phyloP scores from a whole-genome alignment of 2,113 vertebrate species.

The Tringa solitaria region DNA sequence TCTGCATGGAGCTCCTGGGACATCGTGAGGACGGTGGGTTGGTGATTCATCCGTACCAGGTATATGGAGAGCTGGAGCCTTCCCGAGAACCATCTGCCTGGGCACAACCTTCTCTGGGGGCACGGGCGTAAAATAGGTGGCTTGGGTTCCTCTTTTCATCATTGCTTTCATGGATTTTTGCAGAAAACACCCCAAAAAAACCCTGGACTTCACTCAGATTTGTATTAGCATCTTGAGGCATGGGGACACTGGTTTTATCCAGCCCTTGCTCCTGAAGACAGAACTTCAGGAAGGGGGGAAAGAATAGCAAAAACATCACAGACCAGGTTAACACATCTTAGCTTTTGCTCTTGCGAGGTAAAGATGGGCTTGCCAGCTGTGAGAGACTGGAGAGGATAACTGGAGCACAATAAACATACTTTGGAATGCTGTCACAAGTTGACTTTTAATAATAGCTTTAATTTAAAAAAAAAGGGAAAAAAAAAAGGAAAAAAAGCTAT shows the following conservation, averaged over 20 bases:
- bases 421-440: not conserved
- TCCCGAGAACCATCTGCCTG: accelerated
- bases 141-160: not conserved
- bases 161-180: not conserved
- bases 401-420: not conserved
- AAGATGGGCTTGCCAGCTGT: not conserved
- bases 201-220: not conserved
- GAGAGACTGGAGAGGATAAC: not conserved
- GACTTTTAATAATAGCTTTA: not conserved
- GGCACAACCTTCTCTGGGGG: not conserved
- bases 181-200: not conserved
- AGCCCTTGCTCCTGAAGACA: not conserved
- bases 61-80: accelerated
- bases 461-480: not conserved
- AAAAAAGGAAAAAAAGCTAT: not conserved
- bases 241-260: too few relatives aligned
- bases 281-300: not conserved
- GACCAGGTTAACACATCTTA: accelerated
- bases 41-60: not conserved
- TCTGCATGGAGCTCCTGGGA: not conserved
- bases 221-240: not conserved
- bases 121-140: accelerated
- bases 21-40: accelerated
- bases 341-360: not conserved
- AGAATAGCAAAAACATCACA: not conserved